phyloP scores from a whole-genome alignment of 2,888 invertebrate species.

The Pardosa pseudoannulata region DNA sequence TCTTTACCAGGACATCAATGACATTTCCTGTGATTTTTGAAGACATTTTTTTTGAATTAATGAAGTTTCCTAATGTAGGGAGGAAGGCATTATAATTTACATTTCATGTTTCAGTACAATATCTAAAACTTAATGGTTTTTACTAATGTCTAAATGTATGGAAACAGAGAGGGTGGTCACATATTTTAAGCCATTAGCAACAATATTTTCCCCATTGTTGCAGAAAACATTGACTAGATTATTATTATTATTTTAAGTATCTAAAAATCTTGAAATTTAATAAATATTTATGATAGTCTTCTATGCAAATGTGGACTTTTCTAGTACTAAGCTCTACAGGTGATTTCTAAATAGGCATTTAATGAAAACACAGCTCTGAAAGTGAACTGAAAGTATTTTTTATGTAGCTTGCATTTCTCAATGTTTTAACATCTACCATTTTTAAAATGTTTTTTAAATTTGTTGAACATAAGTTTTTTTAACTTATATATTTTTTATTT shows the following conservation, averaged over 20 bases:
- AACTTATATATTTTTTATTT: too few relatives aligned
- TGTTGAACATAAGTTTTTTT: too few relatives aligned
- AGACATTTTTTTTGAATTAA: neutral
- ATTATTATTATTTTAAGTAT: neutral
- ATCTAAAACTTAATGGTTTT: neutral
- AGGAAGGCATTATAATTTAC: neutral
- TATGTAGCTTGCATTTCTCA: too few relatives aligned
- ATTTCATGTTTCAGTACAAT: neutral
- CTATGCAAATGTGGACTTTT: too few relatives aligned
- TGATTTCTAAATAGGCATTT: too few relatives aligned
- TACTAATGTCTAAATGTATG: neutral
- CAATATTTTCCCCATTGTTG: neutral
- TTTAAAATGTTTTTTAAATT: too few relatives aligned
- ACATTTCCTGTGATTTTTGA: conserved; percentile 14
- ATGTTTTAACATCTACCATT: too few relatives aligned
- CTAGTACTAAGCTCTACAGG: too few relatives aligned
- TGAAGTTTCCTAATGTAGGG: neutral
- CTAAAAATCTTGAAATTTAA: too few relatives aligned
- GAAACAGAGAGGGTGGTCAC: neutral
- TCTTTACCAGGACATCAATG: conserved; percentile 2
- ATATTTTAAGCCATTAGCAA: neutral
- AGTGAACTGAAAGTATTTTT: too few relatives aligned
- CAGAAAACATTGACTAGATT: neutral
- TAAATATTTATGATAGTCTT: too few relatives aligned
- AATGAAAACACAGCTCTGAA: too few relatives aligned